Evolutionary conservation across 1,140 invertebrate species (phyloP).

Genomic region (Bilobella aurantiaca): DNA sequence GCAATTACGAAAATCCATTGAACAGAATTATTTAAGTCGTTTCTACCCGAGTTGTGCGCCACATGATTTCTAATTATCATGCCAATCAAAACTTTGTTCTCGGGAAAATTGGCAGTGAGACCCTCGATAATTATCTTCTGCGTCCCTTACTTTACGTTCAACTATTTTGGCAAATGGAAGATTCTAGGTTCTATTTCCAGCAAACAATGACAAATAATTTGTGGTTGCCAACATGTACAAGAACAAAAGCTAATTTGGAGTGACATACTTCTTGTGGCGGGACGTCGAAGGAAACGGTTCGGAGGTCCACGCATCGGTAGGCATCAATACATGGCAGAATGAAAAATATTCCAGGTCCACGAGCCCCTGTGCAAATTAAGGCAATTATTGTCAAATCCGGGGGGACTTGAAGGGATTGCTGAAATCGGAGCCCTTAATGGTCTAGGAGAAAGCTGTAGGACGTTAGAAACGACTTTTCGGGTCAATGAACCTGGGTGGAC

Average conservation of each 20-base stretch:
- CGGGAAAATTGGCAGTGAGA: slow-evolving; percentile 29
- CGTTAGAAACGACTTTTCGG: too few species aligned
- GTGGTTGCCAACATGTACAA: not conserved
- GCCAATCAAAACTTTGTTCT: slow-evolving; percentile 64
- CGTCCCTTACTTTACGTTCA: too few species aligned
- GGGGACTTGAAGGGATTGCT: too few species aligned
- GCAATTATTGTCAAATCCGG: too few species aligned
- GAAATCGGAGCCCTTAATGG: too few species aligned
- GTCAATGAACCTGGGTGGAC: too few species aligned
- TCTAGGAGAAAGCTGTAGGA: too few species aligned
- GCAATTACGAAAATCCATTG: not conserved
- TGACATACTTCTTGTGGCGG: slow-evolving; percentile 49
- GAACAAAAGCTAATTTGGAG: not conserved
- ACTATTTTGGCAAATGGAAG: too few species aligned
- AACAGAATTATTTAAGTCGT: not conserved
- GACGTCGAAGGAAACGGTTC: slow-evolving; percentile 48
- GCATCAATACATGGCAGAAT: slow-evolving; percentile 50
- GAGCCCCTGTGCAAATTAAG: too few species aligned
- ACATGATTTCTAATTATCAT: not conserved
- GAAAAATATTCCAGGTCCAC: slow-evolving; percentile 44
- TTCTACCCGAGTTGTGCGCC: not conserved
- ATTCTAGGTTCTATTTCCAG: too few species aligned
- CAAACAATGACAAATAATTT: too few species aligned
- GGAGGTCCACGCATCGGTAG: slow-evolving; percentile 46
- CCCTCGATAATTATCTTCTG: too few species aligned